phyloP scores from a whole-genome alignment of 2,888 invertebrate species.

The Drosophila nr. fundita region DNA sequence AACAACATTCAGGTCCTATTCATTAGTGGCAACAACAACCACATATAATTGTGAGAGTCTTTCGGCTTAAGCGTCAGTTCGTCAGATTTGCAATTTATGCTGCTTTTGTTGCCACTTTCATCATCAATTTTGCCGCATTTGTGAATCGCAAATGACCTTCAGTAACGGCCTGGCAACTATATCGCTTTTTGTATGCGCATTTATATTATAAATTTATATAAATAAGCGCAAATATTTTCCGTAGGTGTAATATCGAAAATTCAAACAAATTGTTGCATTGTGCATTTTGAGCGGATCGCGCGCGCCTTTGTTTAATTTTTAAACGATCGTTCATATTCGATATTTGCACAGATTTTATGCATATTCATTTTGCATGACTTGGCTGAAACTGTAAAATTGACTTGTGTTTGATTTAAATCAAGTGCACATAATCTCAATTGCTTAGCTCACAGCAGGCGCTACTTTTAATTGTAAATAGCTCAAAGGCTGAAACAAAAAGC shows the following conservation, averaged over 20 bases:
- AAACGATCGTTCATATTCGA: constrained; percentile 13
- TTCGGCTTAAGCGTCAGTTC: background rate
- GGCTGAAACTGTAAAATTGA: constrained; percentile 49
- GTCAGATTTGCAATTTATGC: constrained; percentile 34
- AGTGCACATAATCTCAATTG: constrained; percentile 27
- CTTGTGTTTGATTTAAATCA: constrained; percentile 40
- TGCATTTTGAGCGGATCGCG: constrained; percentile 55
- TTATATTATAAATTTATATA: background rate
- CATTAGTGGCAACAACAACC: constrained; percentile 46
- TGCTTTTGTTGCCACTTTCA: constrained; percentile 68
- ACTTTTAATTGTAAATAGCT: constrained; percentile 47
- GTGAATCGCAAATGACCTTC: constrained; percentile 56
- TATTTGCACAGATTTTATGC: constrained; percentile 72
- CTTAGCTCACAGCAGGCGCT: constrained; percentile 26
- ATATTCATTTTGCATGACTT: constrained; percentile 70
- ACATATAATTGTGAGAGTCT: constrained; percentile 21
- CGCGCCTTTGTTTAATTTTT: constrained; percentile 44
- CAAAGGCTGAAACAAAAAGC: constrained; percentile 58
- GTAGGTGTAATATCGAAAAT: constrained; percentile 44
- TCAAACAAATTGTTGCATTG: constrained; percentile 61
- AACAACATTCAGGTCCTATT: constrained; percentile 45
- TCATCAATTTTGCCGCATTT: constrained; percentile 53
- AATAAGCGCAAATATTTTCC: constrained; percentile 11
- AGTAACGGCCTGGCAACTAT: constrained; percentile 51
- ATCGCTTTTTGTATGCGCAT: background rate